Evolutionary conservation across 2,888 invertebrate genomes (phyloP).

Genomic region (Drosophila demipolita): DNA sequence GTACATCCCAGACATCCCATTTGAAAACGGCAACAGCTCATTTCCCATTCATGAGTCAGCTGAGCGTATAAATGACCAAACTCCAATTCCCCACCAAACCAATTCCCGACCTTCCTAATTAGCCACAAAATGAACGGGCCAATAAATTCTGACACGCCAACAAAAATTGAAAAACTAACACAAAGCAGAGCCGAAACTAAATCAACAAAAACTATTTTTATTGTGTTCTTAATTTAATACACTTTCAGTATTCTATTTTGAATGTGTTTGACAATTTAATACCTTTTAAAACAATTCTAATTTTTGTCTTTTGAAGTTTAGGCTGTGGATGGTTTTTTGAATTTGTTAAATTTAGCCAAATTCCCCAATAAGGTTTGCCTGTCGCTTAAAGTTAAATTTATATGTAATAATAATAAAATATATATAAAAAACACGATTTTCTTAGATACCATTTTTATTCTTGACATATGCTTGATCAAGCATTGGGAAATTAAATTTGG

Average conservation of each 20-base stretch:
- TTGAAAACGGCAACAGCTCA: conserved; percentile 38
- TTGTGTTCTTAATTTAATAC: not conserved
- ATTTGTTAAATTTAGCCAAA: not conserved
- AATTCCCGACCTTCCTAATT: conserved; percentile 36
- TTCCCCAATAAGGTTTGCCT: not conserved
- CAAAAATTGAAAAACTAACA: conserved; percentile 51
- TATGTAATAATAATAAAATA: not conserved
- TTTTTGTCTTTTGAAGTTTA: not conserved
- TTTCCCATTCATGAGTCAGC: conserved; percentile 62
- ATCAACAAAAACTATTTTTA: conserved; percentile 1
- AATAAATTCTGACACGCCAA: conserved; percentile 78
- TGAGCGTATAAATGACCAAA: conserved; percentile 55
- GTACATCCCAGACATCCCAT: not conserved
- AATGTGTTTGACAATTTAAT: not conserved
- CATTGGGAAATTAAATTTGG: not conserved
- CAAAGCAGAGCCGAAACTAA: conserved; percentile 7
- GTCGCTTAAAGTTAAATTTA: not conserved
- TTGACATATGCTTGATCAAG: not conserved
- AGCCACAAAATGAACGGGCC: conserved; percentile 69
- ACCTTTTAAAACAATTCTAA: not conserved
- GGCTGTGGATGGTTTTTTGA: accelerated
- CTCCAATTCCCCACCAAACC: conserved; percentile 9
- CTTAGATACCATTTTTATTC: not conserved
- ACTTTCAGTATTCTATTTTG: not conserved
- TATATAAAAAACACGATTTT: not conserved